A percentile compares a stretch with the other conserved stretches of the same genome.
These are phyloP conservation scores for Melospiza georgiana DNA, from an alignment of 2,113 vertebrate genomes.

Conservation along the genomic window DNA sequence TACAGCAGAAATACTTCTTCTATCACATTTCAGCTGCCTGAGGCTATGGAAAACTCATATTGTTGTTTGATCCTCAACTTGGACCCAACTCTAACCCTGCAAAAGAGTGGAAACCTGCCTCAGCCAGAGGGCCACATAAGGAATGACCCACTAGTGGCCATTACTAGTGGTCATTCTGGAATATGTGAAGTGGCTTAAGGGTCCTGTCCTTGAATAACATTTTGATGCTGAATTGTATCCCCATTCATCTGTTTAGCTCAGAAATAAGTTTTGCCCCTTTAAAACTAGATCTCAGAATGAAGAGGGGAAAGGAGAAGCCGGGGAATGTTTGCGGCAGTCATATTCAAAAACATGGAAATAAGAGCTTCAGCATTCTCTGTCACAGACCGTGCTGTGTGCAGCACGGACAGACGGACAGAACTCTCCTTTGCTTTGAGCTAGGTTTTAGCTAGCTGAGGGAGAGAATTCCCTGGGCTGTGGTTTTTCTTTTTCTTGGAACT, in stretches of 20 bases:
- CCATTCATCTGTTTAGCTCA: background rate
- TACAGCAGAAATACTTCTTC: background rate
- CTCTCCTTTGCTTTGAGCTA: background rate
- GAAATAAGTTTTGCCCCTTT: background rate
- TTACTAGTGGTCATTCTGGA: background rate
- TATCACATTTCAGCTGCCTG: background rate
- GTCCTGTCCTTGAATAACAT: background rate
- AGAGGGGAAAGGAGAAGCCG: background rate
- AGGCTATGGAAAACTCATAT: fast-evolving
- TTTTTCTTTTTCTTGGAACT: background rate
- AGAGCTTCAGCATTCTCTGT: background rate
- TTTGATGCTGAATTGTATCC: background rate
- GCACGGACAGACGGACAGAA: fast-evolving
- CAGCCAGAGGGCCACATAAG: background rate
- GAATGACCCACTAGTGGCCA: background rate
- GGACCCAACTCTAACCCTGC: background rate
- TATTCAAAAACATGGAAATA: background rate
- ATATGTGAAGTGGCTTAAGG: background rate
- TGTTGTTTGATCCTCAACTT: background rate
- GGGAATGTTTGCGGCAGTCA: background rate
- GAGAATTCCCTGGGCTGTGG: too few relatives aligned
- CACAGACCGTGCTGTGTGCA: background rate
- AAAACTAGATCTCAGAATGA: background rate
- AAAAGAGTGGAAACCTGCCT: background rate
- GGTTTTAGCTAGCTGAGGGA: background rate